Percentiles rank a stretch among this genome's conserved stretches.
phyloP scores from a whole-genome alignment of 2,113 vertebrate species.

The Atrichornis clamosus region DNA sequence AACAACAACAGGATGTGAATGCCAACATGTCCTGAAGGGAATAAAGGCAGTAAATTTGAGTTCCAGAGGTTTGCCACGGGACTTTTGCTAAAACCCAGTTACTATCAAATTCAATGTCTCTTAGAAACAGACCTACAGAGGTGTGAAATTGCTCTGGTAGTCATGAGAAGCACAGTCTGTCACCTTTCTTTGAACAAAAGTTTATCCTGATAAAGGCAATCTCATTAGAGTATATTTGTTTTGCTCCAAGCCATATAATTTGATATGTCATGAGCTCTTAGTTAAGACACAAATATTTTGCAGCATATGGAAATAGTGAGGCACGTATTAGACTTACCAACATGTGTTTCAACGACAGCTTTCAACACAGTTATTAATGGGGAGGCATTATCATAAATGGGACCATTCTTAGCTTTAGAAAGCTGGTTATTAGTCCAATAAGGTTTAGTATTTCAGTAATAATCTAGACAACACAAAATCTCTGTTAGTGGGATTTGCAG shows the following conservation, averaged over 20 bases:
- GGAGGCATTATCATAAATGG: background rate
- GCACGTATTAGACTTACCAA: background rate
- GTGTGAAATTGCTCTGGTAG: background rate
- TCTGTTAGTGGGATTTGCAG: background rate
- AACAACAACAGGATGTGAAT: slow-evolving; percentile 29
- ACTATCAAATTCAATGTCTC: background rate
- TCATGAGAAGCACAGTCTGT: background rate
- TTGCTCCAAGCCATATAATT: background rate
- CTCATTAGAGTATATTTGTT: background rate
- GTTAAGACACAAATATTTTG: background rate
- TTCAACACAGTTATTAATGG: background rate
- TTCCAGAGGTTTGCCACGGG: background rate
- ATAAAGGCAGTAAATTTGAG: slow-evolving; percentile 3
- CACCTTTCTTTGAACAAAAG: background rate
- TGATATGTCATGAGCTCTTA: background rate
- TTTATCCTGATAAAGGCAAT: background rate
- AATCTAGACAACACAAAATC: background rate
- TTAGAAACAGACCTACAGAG: background rate
- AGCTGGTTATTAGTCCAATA: background rate
- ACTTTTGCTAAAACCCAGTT: background rate
- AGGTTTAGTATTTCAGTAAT: background rate
- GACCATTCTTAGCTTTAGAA: background rate
- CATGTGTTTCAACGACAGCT: background rate
- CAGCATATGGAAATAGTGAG: background rate
- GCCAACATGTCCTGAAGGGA: background rate